These are phyloP conservation scores for Metellina segmentata DNA, from an alignment of 2,888 invertebrate species.

Conservation along the genomic window DNA sequence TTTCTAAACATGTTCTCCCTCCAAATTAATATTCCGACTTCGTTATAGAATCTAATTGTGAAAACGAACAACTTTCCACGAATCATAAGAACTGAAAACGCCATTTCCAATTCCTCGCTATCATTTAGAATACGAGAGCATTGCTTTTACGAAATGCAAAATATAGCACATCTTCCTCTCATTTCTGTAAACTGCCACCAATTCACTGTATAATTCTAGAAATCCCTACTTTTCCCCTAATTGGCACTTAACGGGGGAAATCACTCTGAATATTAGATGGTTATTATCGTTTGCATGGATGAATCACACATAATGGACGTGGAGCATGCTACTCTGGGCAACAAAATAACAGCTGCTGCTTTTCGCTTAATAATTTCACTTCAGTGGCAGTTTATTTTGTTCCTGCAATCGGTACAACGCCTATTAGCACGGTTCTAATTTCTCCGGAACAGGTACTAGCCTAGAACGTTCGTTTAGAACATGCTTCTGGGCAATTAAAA, in stretches of 20 bases:
- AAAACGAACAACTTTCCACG: neutral
- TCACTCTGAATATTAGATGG: slow-evolving; percentile 26
- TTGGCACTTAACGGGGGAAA: slow-evolving; percentile 40
- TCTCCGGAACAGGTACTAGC: neutral
- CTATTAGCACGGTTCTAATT: neutral
- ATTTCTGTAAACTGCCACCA: neutral
- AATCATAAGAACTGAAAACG: neutral
- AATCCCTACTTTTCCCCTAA: slow-evolving; percentile 17
- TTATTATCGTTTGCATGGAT: slow-evolving; percentile 33
- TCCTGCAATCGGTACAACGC: neutral
- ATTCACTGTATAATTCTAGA: neutral
- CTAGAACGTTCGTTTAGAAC: too few species aligned
- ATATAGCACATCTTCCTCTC: neutral
- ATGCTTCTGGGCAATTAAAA: neutral
- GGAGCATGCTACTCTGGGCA: neutral
- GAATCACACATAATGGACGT: neutral
- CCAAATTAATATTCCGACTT: neutral
- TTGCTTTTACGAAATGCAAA: neutral
- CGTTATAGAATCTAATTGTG: neutral
- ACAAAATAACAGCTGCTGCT: slow-evolving; percentile 10
- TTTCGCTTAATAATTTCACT: neutral
- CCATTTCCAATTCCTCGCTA: neutral
- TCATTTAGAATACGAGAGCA: neutral
- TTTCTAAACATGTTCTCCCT: neutral
- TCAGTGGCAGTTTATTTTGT: slow-evolving; percentile 2